phyloP scores from a whole-genome alignment of 2,888 invertebrate genomes.

The Drosophila seclusa region DNA sequence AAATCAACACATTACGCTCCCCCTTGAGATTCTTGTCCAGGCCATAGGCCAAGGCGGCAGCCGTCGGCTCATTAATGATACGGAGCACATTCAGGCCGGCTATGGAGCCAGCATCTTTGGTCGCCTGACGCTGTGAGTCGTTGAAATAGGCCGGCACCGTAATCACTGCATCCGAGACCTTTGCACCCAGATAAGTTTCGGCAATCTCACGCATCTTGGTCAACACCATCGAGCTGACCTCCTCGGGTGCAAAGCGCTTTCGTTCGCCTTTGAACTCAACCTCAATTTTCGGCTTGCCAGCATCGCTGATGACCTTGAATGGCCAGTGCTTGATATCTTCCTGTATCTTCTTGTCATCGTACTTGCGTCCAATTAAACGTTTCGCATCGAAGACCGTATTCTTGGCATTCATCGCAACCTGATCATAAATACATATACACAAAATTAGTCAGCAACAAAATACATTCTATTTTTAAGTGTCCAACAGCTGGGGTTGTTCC shows the following conservation, averaged over 20 bases:
- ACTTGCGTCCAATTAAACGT: constrained; percentile 92
- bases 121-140: constrained; percentile 93
- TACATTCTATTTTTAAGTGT: constrained; percentile 36
- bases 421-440: constrained; percentile 14
- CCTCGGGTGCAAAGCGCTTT: constrained; percentile 92
- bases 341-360: constrained; percentile 91
- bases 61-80: constrained; percentile 96
- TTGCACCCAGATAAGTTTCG: constrained; percentile 90
- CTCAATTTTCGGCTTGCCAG: constrained; percentile 90
- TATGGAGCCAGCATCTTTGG: constrained; percentile 95
- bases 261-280: constrained; percentile 90
- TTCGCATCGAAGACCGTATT: constrained; percentile 94
- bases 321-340: constrained; percentile 94
- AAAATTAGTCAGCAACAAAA: constrained; percentile 28
- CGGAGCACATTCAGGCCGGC: constrained; percentile 94
- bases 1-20: constrained; percentile 91
- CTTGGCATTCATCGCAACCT: constrained; percentile 92
- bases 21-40: constrained; percentile 90
- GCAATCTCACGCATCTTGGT: constrained; percentile 94
- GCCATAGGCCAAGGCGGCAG: constrained; percentile 94
- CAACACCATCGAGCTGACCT: constrained; percentile 93
- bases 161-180: constrained; percentile 91
- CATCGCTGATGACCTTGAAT: constrained; percentile 88
- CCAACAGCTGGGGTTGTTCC: constrained; percentile 16
- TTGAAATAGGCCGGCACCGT: constrained; percentile 95